phyloP scores from a whole-genome alignment of 2,888 invertebrate genomes.

The Lottia gigantea region DNA sequence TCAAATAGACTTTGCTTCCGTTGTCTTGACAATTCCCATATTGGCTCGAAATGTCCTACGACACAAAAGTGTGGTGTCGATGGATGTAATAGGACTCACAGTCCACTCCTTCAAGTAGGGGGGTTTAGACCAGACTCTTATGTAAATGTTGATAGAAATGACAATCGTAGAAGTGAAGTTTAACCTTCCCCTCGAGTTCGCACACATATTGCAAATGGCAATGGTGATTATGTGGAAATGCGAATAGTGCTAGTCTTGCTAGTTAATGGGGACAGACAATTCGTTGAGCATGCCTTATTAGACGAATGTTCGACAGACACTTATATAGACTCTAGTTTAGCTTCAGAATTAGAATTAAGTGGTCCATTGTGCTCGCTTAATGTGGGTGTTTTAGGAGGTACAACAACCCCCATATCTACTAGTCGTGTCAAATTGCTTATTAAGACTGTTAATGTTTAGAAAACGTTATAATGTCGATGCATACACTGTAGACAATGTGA shows the following conservation, averaged over 20 bases:
- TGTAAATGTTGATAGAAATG: too few relatives aligned
- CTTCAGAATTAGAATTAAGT: slow-evolving; percentile 12
- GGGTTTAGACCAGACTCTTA: too few relatives aligned
- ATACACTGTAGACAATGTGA: slow-evolving; percentile 14
- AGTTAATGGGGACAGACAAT: neutral
- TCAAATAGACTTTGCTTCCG: too few relatives aligned
- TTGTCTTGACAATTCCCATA: too few relatives aligned
- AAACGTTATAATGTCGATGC: neutral
- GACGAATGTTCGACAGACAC: neutral
- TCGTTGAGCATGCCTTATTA: neutral
- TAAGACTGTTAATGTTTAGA: neutral
- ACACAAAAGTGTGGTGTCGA: too few relatives aligned
- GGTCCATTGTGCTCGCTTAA: neutral
- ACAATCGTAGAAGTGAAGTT: too few relatives aligned
- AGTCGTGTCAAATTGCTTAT: neutral
- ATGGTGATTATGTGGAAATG: neutral
- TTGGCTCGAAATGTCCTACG: too few relatives aligned
- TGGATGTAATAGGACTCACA: too few relatives aligned
- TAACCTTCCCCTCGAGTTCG: too few relatives aligned
- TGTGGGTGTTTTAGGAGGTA: slow-evolving; percentile 10
- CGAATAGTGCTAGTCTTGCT: neutral
- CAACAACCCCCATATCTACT: neutral
- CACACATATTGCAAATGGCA: neutral
- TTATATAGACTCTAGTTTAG: slow-evolving; percentile 7
- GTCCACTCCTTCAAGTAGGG: too few relatives aligned